These are phyloP conservation scores for Cynaeus angustus DNA, from an alignment of 2,888 invertebrate genomes.

Conservation along the genomic window DNA sequence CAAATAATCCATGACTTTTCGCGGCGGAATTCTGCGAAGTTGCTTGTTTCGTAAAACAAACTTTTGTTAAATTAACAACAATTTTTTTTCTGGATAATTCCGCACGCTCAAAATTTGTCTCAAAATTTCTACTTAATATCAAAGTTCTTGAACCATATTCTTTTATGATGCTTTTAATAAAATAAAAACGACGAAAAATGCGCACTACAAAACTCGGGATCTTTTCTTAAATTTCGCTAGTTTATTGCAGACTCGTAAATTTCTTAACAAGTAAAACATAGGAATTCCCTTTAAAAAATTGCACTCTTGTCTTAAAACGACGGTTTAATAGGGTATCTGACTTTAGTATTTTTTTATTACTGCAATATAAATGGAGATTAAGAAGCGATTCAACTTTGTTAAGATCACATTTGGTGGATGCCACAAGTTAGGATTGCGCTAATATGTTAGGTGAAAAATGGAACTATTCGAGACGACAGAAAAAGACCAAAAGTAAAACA, in stretches of 20 bases:
- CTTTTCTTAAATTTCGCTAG: conserved; percentile 11
- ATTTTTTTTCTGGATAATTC: not conserved
- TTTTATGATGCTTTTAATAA: conserved; percentile 14
- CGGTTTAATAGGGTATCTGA: conserved; percentile 9
- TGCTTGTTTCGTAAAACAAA: conserved; percentile 7
- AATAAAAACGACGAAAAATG: conserved; percentile 2
- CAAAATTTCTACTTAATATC: conserved; percentile 2
- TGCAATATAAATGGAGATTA: conserved; percentile 23
- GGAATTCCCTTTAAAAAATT: conserved; percentile 22
- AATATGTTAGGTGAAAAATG: not conserved
- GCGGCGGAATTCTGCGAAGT: conserved; percentile 5
- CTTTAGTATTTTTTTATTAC: conserved; percentile 14
- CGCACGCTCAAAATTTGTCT: not conserved
- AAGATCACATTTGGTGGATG: conserved; percentile 22
- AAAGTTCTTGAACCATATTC: conserved; percentile 1
- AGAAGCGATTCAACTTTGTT: conserved; percentile 1
- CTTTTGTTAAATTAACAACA: not conserved
- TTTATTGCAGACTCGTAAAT: conserved; percentile 19
- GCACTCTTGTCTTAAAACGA: conserved; percentile 3
- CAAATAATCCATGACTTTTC: conserved; percentile 17
- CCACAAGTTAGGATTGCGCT: conserved; percentile 4
- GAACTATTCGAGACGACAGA: no score
- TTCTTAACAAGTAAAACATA: conserved; percentile 23
- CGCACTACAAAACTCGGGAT: conserved; percentile 2
- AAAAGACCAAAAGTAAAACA: no score